These are phyloP conservation scores for Eubasilissa splendida DNA, from an alignment of 2,888 invertebrate genomes.

Conservation along the genomic window DNA sequence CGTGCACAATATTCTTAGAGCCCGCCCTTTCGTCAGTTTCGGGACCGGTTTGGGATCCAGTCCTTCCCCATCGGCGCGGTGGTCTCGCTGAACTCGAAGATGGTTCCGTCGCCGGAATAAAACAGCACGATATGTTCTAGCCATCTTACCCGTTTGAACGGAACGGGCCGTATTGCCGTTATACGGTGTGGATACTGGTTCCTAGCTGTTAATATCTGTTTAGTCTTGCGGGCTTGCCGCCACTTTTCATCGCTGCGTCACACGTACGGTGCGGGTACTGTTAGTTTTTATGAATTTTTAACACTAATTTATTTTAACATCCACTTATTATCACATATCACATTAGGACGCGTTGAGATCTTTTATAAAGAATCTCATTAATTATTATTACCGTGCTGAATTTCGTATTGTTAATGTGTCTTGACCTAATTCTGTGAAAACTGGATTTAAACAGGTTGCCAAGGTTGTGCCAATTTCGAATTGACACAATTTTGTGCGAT, in stretches of 20 bases:
- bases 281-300: constrained; percentile 7
- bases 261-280: constrained; percentile 11
- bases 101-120: constrained; percentile 4
- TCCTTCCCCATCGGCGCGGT: not conserved
- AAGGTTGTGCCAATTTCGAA: not conserved
- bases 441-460: constrained; percentile 10
- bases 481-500: too few species aligned
- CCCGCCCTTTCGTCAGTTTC: not conserved
- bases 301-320: constrained; percentile 10
- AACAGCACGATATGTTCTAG: constrained; percentile 13
- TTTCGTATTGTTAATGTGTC: not conserved
- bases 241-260: constrained; percentile 4
- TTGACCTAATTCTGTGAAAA: not conserved
- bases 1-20: too few species aligned
- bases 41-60: constrained; percentile 11
- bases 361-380: not conserved
- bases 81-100: not conserved
- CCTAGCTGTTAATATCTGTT: constrained; percentile 36
- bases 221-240: constrained; percentile 8
- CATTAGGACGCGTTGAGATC: not conserved
- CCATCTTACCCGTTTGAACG: constrained; percentile 16
- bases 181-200: constrained; percentile 19
- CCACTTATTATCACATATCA: not conserved
- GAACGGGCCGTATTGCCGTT: constrained; percentile 23
- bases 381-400: not conserved